These are phyloP conservation scores for Prochilodus magdalenae DNA, from an alignment of 2,113 vertebrate species.

Conservation along the genomic window DNA sequence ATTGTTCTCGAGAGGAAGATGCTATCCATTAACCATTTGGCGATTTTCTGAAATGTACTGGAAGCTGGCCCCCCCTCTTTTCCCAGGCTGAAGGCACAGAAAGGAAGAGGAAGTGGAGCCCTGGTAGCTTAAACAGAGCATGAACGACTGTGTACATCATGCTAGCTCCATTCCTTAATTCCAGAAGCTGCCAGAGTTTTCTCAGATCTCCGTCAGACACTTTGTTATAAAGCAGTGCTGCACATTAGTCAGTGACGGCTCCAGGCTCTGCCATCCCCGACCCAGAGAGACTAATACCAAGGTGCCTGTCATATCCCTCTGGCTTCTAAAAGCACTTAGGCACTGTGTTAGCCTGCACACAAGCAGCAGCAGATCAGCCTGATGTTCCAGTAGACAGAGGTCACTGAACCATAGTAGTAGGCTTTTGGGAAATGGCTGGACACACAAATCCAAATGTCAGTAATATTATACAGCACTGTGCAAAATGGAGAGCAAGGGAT, in stretches of 20 bases:
- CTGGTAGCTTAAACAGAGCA: not conserved
- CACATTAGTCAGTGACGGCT: slow-evolving; percentile 40
- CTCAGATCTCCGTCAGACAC: slow-evolving; percentile 24
- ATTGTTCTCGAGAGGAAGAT: not conserved
- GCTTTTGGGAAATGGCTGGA: too few relatives aligned
- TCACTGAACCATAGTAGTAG: not conserved
- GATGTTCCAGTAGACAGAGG: not conserved
- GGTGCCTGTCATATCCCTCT: not conserved
- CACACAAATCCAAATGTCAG: too few relatives aligned
- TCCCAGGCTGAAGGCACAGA: not conserved
- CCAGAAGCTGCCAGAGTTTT: slow-evolving; percentile 29
- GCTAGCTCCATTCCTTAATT: slow-evolving; percentile 26
- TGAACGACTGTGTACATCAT: slow-evolving; percentile 19
- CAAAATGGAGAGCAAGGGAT: too few relatives aligned
- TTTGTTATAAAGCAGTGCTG: slow-evolving; percentile 39
- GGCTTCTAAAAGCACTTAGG: not conserved
- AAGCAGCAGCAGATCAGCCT: not conserved
- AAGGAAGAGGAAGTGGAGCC: not conserved
- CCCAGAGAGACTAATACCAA: not conserved
- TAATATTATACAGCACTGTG: too few relatives aligned
- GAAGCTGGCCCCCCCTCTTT: not conserved
- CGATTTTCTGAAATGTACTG: not conserved
- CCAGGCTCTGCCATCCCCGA: not conserved
- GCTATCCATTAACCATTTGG: not conserved
- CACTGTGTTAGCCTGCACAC: not conserved